Conservation (phyloP, 2,888 invertebrate species). For the Heliconius sara region DNA sequence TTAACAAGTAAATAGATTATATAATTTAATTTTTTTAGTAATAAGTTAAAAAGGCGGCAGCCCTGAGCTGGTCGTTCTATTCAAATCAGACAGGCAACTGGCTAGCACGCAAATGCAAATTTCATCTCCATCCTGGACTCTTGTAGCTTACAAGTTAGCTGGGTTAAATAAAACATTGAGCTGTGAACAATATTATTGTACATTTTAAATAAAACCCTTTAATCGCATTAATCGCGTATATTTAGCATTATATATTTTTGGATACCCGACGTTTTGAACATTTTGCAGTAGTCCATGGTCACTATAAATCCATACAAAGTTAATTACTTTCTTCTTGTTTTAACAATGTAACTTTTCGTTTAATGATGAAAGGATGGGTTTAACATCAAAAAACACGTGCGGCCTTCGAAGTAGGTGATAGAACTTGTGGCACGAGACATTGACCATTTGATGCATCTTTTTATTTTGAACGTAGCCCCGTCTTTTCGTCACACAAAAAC, state of each 20-base stretch:
- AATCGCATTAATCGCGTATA: no score
- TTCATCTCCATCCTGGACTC: conserved; percentile 61
- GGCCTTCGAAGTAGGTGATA: conserved; percentile 57
- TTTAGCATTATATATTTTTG: no score
- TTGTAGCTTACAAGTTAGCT: conserved; percentile 46
- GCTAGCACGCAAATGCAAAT: conserved; percentile 71
- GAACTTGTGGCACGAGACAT: conserved; percentile 81
- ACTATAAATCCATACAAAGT: background rate
- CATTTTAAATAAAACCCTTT: no score
- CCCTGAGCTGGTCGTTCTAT: conserved; percentile 54
- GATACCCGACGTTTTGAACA: no score
- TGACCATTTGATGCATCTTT: conserved; percentile 72
- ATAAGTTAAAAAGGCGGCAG: conserved; percentile 8
- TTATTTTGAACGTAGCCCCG: conserved; percentile 66
- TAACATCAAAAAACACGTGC: conserved; percentile 53
- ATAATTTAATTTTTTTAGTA: no score
- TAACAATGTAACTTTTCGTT: background rate
- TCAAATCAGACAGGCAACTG: conserved; percentile 61
- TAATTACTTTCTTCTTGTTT: background rate
- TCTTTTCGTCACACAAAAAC: conserved; percentile 69
- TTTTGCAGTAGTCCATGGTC: no score
- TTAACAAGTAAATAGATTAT: no score
- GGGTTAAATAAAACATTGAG: conserved; percentile 32
- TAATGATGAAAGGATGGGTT: conserved; percentile 54
- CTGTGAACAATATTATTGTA: conserved; percentile 10